phyloP scores from a whole-genome alignment of 2,113 vertebrate species.

The Panthera leo region DNA sequence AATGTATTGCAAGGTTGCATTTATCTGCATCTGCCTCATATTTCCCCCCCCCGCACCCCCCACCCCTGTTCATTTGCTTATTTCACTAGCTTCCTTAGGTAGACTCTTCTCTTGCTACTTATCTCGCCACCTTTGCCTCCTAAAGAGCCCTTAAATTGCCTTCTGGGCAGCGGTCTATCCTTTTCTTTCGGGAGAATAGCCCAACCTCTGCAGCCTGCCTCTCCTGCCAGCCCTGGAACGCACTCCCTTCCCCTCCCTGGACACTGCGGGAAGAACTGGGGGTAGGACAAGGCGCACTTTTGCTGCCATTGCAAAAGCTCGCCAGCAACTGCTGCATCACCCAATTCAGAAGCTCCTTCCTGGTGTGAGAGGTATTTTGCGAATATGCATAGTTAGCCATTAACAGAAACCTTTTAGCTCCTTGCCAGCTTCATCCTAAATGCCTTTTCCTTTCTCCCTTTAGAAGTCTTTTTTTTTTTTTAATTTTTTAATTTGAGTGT shows the following conservation, averaged over 20 bases:
- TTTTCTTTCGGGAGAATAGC: background rate
- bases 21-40: too few relatives aligned
- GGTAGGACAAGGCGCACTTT: background rate
- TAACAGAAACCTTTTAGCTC: background rate
- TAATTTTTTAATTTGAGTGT: background rate
- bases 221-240: background rate
- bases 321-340: background rate
- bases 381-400: background rate
- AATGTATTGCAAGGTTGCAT: background rate
- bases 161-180: background rate
- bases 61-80: background rate
- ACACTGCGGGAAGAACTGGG: background rate
- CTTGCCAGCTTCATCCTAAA: background rate
- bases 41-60: fast-evolving
- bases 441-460: background rate
- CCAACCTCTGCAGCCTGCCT: background rate
- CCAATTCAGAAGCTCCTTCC: background rate
- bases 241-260: too few relatives aligned
- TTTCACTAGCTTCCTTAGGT: background rate
- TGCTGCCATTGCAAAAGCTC: background rate
- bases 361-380: background rate
- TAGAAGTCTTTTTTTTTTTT: background rate
- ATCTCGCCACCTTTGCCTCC: background rate
- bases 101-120: background rate
- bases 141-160: background rate